A percentile compares a stretch with the other conserved stretches of the same genome.
Conservation (phyloP, 1,140 invertebrate genomes). For the Bathynomus jamesi region DNA sequence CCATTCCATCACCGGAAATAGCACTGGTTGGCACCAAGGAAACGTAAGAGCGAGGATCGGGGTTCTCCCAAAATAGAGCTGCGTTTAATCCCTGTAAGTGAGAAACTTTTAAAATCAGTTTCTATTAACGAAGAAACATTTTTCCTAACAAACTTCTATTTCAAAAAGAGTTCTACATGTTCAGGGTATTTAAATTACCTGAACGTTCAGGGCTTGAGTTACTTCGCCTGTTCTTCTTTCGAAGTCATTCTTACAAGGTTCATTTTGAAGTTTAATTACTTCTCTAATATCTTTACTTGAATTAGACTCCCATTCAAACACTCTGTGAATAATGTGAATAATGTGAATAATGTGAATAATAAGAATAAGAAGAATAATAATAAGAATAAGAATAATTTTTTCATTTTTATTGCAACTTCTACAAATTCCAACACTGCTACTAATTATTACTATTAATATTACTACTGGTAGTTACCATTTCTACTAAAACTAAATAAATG, state of each 20-base stretch:
- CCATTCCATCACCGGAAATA: constrained; percentile 95
- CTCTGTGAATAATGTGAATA: constrained; percentile 45
- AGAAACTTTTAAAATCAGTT: no score
- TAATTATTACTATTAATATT: no score
- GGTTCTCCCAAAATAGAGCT: constrained; percentile 87
- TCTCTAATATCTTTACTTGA: constrained; percentile 83
- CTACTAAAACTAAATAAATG: no score
- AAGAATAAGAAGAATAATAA: background rate
- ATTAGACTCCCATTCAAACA: constrained; percentile 93
- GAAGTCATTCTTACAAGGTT: constrained; percentile 77
- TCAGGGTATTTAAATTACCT: no score
- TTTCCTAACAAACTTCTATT: no score
- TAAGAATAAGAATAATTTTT: constrained; percentile 17
- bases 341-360: background rate
- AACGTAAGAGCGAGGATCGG: constrained; percentile 82
- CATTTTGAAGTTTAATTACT: constrained; percentile 72
- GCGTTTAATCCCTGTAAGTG: constrained; percentile 78
- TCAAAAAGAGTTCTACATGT: no score
- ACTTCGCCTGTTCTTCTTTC: constrained; percentile 80
- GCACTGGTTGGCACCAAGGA: constrained; percentile 97
- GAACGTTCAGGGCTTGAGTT: constrained; percentile 84
- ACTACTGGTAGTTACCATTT: no score
- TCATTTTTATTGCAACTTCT: no score
- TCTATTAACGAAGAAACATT: no score
- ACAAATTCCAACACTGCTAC: no score